Base-by-base conservation (phyloP, 2,888 invertebrate species). In the Phengaris alcon region DNA sequence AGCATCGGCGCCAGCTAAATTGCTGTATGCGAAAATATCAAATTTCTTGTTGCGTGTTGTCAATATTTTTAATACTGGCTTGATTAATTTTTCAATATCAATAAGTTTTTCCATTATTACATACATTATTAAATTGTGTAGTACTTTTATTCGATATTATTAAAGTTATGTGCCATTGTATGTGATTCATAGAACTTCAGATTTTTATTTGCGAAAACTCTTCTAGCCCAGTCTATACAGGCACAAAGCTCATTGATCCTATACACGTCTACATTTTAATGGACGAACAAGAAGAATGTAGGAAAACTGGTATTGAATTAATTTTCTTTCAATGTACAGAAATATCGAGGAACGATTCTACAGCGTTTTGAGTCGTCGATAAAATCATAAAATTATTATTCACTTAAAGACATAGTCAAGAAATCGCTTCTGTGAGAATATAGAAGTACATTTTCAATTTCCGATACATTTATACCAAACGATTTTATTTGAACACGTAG, bases 1-100 rank as follows among this genome's bases (percentile, higher is more conserved):
- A 76, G 77, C 68, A 55, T 73, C 77, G 35, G 75, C 76, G 75
- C 77, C 46, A 12, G 35, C 55, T 75, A 57, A 68, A 75, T 46
- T 69, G 55, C 46, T 75, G 70, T 48, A 52, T 51, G 64, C 22
- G 6, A 59, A 69, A 75, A 72, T 13, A 54, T 72, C 72, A 72
- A 72, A 72, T 52, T 72, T 52, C 35, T 54, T 54, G 69, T 70
- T 48, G 69, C 69, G 72, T 72, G 54, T 52, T 22, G 72, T 54
- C 72, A 72, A 72, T 72, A 72, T 52, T 72, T 72, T 72, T 13
- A 72, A 72, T 54, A 22, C 13, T 52, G 10, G 15, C 52, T 72
- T 72, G 15, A 72, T 72, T 72, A 54, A 69, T 72, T 72, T 52
- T 72, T 35, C 72, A 72, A 52, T 72, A 72, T 72, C 52, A 35